Evolutionary conservation across 2,113 vertebrate species (phyloP), one percentile per base, ranked within the genome.

Genomic region (Hydrolagus affinis): DNA sequence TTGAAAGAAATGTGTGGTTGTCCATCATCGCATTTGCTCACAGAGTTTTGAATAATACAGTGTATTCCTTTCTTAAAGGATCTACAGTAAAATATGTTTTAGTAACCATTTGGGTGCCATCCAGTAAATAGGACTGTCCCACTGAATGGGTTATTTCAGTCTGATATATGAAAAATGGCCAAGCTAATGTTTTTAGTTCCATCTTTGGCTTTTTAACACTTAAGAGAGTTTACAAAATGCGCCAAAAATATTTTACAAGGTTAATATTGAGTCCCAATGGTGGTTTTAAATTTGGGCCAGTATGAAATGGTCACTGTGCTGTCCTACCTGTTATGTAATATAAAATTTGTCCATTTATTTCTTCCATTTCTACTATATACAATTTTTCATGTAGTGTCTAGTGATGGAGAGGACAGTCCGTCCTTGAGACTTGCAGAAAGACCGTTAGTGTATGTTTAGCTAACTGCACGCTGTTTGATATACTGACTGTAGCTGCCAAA

Each of bases 301-400:
- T 87, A 90, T 88, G 90, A 80, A 91, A 91, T 91, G 32, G 87
- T 83, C 85, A 88, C 88, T 90, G 90, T 90, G 91, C 89, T 86
- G 86, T 88, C 89, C 85, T 87, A 87, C 85, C 86, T 80, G 86
- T 83, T 32, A 87, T 89, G 89, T 88, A 92, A 90, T 89, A 90
- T 92, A 91, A 90, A 90, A 90, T 92, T 92, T 91, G 88, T 90
- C 89, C 90, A 88, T 87, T 89, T 90, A 90, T 89, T 87, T 92
- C 66, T 70, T 85, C 78, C 12, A 83, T 11, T 83, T 23, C 25
- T 68, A 32, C 28, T 1, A 66, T 30, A 56, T 83, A 62, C 62
- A 59, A 59, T 17, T 85, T 85, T 72, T 73, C 12, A 69, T 73
- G n/a, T 74, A 70, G 44, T 19, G 8, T 59, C 59, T 62, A 23